Evolutionary conservation across 2,888 invertebrate genomes (phyloP).

Genomic region (Drosophila atroscutellata): DNA sequence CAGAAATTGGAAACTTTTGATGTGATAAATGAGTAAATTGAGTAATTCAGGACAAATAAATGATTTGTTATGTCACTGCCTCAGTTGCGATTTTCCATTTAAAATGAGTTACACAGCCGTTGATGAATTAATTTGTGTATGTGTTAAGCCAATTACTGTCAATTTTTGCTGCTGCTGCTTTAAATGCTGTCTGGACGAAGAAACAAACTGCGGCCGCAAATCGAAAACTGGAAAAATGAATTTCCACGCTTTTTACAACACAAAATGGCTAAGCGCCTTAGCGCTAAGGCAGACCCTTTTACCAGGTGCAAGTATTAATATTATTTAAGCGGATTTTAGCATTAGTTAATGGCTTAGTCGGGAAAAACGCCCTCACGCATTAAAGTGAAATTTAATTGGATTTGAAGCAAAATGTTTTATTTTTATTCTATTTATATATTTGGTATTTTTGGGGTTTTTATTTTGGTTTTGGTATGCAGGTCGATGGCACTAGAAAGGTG

Average conservation of each 20-base stretch:
- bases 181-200: conserved; percentile 8
- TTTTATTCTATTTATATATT: neutral
- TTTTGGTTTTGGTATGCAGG: conserved; percentile 44
- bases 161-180: conserved; percentile 16
- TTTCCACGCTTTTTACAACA: conserved; percentile 12
- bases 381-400: conserved; percentile 70
- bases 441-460: neutral
- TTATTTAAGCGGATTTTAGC: conserved; percentile 73
- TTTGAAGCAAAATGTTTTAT: conserved; percentile 28
- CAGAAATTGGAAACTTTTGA: conserved; percentile 7
- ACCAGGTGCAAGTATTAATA: conserved; percentile 69
- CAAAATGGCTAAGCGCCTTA: conserved; percentile 46
- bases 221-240: conserved; percentile 27
- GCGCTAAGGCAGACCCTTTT: conserved; percentile 51
- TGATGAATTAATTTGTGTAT: conserved; percentile 49
- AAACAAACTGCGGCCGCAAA: neutral
- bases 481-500: conserved; percentile 54
- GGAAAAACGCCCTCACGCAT: conserved; percentile 17
- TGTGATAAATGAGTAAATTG: neutral
- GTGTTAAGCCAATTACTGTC: conserved; percentile 46
- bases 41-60: neutral
- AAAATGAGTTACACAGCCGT: conserved; percentile 10
- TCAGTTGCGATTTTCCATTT: neutral
- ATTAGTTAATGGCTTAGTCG: conserved; percentile 75
- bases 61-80: conserved; percentile 1